Evolutionary conservation across 2,797 vertebrate genomes (phyloP).

Genomic region (Oreochromis grahami): DNA sequence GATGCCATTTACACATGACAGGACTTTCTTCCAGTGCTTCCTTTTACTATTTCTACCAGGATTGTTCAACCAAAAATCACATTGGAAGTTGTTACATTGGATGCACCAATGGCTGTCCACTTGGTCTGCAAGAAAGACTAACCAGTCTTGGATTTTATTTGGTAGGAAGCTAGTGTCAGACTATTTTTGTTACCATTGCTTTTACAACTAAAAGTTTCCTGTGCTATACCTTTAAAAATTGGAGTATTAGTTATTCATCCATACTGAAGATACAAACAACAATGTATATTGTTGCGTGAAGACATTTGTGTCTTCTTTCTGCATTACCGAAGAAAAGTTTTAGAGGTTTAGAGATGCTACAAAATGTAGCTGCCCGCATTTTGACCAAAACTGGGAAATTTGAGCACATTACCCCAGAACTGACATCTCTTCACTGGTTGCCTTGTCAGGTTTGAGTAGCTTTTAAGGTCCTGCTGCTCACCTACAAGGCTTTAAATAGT

Average conservation of each 20-base stretch:
- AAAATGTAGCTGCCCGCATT: fast-evolving
- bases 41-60: neutral
- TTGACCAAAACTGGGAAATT: neutral
- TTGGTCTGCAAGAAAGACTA: neutral
- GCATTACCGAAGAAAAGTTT: neutral
- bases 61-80: neutral
- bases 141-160: neutral
- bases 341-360: neutral
- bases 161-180: neutral
- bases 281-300: neutral
- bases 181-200: neutral
- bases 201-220: neutral
- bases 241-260: neutral
- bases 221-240: neutral
- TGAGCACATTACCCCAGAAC: neutral
- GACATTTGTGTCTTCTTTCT: neutral
- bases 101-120: no score
- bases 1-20: neutral
- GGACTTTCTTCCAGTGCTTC: neutral
- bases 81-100: neutral
- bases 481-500: neutral
- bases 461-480: neutral
- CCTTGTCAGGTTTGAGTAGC: neutral
- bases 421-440: neutral
- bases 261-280: neutral